Percentiles rank a stretch among this genome's conserved stretches.
Evolutionary conservation across 2,888 invertebrate genomes (phyloP).

Genomic region (Acrobasis consociella): DNA sequence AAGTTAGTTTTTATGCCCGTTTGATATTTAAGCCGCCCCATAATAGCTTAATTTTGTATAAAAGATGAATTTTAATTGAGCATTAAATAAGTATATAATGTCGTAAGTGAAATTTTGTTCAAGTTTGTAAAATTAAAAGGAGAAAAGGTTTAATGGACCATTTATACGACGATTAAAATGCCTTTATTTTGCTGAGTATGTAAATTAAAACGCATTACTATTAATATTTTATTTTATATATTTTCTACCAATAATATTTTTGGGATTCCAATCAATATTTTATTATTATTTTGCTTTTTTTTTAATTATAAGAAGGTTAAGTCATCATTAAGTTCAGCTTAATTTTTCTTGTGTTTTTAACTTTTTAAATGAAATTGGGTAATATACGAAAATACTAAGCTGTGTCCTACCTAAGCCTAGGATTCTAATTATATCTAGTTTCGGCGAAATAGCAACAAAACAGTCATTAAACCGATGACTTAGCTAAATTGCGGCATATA

Average conservation of each 20-base stretch:
- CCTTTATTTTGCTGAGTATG: not conserved
- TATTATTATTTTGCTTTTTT: no score
- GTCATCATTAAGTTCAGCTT: no score
- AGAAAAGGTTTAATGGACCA: not conserved
- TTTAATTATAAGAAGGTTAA: no score
- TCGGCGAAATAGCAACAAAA: not conserved
- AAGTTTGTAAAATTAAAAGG: not conserved
- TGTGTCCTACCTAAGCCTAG: not conserved
- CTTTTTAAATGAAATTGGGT: no score
- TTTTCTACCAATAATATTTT: no score
- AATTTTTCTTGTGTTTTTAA: no score
- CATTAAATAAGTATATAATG: not conserved
- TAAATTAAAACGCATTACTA: no score
- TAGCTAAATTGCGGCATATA: constrained; percentile 11
- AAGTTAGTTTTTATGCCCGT: not conserved
- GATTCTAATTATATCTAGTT: constrained; percentile 7
- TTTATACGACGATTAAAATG: not conserved
- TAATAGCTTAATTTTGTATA: not conserved
- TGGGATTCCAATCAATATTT: no score
- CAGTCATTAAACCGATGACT: constrained; percentile 13
- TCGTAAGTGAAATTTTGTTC: not conserved
- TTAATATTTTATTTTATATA: no score
- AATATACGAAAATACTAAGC: no score
- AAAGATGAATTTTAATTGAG: not conserved
- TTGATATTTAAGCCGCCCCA: not conserved